Conservation (phyloP, 2,113 vertebrate species). For the Callochromis pleurospilus region DNA sequence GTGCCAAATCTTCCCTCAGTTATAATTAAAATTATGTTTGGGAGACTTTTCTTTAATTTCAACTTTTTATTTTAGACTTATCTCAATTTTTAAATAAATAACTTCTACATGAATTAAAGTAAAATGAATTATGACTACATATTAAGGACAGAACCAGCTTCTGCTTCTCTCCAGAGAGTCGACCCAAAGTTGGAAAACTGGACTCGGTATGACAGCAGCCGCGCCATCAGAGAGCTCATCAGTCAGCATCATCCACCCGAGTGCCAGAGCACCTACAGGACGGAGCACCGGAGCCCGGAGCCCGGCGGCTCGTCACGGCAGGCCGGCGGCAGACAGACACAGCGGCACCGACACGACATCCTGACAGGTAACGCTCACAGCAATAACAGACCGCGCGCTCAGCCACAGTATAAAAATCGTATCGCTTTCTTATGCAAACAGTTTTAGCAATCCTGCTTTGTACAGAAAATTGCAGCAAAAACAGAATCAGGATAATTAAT, state of each 20-base stretch:
- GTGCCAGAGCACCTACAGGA: conserved; percentile 4
- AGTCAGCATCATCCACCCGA: background rate
- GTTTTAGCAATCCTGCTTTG: background rate
- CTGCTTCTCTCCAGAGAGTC: background rate
- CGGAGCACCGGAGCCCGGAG: background rate
- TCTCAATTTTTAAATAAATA: background rate
- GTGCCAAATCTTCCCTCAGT: background rate
- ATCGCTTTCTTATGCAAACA: accelerated
- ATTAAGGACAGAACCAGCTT: background rate
- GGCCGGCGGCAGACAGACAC: background rate
- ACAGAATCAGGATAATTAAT: background rate
- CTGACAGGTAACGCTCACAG: conserved; percentile 49
- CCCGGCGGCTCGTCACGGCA: accelerated
- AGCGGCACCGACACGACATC: conserved; percentile 50
- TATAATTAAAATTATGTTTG: background rate
- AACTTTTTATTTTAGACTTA: background rate
- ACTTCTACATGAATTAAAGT: background rate
- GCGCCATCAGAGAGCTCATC: conserved; percentile 35
- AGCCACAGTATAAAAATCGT: accelerated
- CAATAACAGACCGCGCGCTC: background rate
- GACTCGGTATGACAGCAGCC: background rate
- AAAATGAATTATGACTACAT: accelerated
- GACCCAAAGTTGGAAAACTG: conserved; percentile 11
- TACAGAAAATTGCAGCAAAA: background rate
- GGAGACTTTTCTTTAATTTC: background rate